These are phyloP conservation scores for Sarcophaga peregrina DNA, from an alignment of 1,140 invertebrate species.

Conservation along the genomic window DNA sequence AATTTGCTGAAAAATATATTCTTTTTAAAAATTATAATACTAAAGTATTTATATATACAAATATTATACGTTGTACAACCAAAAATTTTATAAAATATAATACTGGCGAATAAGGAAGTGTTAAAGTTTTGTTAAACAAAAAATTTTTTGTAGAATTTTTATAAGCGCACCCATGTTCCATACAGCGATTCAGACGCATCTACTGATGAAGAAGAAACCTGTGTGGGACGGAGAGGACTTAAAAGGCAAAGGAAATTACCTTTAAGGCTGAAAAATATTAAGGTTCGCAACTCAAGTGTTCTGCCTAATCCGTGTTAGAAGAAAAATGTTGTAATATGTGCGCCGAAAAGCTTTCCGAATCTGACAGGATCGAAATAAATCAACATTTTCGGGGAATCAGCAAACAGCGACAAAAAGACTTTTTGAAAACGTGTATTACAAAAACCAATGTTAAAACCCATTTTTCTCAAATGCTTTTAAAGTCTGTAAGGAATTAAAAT, in stretches of 20 bases:
- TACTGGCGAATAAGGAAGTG: too few species aligned
- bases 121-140: background rate
- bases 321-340: slow-evolving; percentile 43
- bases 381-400: slow-evolving; percentile 43
- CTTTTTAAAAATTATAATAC: too few species aligned
- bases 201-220: slow-evolving; percentile 29
- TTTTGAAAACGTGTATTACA: slow-evolving; percentile 32
- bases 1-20: too few species aligned
- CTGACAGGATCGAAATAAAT: too few species aligned
- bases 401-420: slow-evolving; percentile 38
- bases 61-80: too few species aligned
- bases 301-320: slow-evolving; percentile 37
- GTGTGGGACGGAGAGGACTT: slow-evolving; percentile 21
- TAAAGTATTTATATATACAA: too few species aligned
- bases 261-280: background rate
- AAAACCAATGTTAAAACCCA: slow-evolving; percentile 4
- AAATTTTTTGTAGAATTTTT: background rate
- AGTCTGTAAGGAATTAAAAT: slow-evolving; percentile 33
- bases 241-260: slow-evolving; percentile 28
- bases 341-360: background rate
- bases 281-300: slow-evolving; percentile 15
- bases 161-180: background rate
- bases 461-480: slow-evolving; percentile 16
- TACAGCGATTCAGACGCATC: slow-evolving; percentile 21
- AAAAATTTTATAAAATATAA: too few species aligned